Percentiles rank a stretch among this genome's conserved stretches.
Evolutionary conservation across 2,797 vertebrate species (phyloP).

Genomic region (Bovichtus variegatus): DNA sequence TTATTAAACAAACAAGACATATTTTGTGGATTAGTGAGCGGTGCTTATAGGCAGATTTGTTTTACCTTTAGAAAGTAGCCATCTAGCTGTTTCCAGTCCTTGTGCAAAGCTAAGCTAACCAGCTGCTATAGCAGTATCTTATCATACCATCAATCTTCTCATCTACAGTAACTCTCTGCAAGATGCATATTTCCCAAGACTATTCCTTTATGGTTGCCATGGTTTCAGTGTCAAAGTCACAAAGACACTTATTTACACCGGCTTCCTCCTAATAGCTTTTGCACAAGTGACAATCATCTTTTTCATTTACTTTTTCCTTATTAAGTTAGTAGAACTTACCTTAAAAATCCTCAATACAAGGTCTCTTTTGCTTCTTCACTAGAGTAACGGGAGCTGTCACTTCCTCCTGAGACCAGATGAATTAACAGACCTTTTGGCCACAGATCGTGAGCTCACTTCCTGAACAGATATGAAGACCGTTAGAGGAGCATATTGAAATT

Average conservation of each 20-base stretch:
- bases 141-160: neutral
- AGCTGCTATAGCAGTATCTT: neutral
- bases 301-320: neutral
- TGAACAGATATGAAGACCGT: constrained; percentile 26
- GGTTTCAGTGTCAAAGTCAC: too few relatives aligned
- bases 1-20: neutral
- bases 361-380: neutral
- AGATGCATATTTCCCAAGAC: neutral
- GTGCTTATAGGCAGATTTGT: too few relatives aligned
- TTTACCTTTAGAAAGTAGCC: neutral
- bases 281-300: neutral
- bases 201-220: too few relatives aligned
- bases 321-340: neutral
- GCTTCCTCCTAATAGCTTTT: neutral
- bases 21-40: too few relatives aligned
- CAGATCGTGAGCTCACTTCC: constrained; percentile 16
- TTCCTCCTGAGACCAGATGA: constrained; percentile 1
- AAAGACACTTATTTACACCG: too few relatives aligned
- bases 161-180: too few relatives aligned
- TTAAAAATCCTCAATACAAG: neutral
- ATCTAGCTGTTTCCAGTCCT: neutral
- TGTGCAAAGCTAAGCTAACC: neutral
- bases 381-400: constrained; percentile 9
- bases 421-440: constrained; percentile 9
- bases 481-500: constrained; percentile 30